These are phyloP conservation scores for Tringa solitaria DNA, from an alignment of 2,113 vertebrate genomes.

Conservation along the genomic window DNA sequence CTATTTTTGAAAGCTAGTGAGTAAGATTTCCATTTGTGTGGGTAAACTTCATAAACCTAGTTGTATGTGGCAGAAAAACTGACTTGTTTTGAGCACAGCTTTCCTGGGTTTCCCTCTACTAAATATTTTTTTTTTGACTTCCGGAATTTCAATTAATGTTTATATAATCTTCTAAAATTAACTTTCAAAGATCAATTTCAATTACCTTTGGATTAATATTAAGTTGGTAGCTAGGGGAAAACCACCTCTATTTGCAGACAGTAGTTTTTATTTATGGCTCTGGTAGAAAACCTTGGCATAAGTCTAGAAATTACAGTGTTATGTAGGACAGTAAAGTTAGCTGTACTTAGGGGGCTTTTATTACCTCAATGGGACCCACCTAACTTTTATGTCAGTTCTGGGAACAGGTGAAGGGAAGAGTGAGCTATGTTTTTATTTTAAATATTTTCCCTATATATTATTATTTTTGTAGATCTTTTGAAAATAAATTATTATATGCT, in stretches of 20 bases:
- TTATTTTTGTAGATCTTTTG: slow-evolving; percentile 53
- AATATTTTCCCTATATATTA: slow-evolving; percentile 46
- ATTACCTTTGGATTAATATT: slow-evolving; percentile 42
- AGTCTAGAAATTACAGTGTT: slow-evolving; percentile 58
- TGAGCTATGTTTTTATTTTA: slow-evolving; percentile 34
- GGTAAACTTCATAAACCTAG: slow-evolving; percentile 42
- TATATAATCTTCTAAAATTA: neutral
- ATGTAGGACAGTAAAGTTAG: slow-evolving; percentile 36
- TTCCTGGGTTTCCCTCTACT: slow-evolving; percentile 20
- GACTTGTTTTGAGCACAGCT: slow-evolving; percentile 45
- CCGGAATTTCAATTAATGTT: neutral
- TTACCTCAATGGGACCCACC: slow-evolving; percentile 29
- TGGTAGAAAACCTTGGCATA: slow-evolving; percentile 29
- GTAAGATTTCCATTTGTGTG: slow-evolving; percentile 62
- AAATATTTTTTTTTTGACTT: neutral
- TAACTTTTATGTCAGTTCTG: slow-evolving; percentile 15
- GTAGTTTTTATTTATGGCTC: slow-evolving; percentile 4
- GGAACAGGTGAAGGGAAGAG: slow-evolving; percentile 19
- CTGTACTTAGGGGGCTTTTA: neutral
- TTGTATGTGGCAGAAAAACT: slow-evolving; percentile 13
- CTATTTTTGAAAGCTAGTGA: slow-evolving; percentile 66
- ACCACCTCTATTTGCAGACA: slow-evolving; percentile 40
- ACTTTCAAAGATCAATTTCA: neutral
- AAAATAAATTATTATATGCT: slow-evolving; percentile 65
- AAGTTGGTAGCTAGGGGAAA: slow-evolving; percentile 53